These are phyloP conservation scores for Zaprionus davidi DNA, from an alignment of 1,140 invertebrate genomes.

Conservation along the genomic window DNA sequence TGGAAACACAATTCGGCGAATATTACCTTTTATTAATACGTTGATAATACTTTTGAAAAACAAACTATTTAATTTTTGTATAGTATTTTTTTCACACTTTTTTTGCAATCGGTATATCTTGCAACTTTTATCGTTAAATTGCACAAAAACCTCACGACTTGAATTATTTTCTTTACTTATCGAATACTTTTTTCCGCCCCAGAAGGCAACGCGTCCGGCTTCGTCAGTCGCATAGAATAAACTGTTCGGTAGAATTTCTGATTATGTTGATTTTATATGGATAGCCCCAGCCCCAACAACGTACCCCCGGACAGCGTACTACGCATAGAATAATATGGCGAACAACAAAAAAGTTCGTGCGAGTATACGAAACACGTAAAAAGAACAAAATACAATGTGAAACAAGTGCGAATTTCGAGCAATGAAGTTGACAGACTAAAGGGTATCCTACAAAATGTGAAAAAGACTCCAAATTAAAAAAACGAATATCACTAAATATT, in stretches of 20 bases:
- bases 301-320: slow-evolving; percentile 38
- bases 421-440: neutral
- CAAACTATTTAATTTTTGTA: neutral
- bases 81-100: neutral
- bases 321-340: slow-evolving; percentile 75
- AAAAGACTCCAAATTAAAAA: no score
- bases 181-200: slow-evolving; percentile 8
- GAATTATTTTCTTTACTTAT: neutral
- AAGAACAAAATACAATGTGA: slow-evolving; percentile 71
- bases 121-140: slow-evolving; percentile 49
- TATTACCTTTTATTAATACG: slow-evolving; percentile 23
- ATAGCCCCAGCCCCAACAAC: slow-evolving; percentile 30
- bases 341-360: slow-evolving; percentile 61
- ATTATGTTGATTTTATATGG: slow-evolving; percentile 83
- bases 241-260: slow-evolving; percentile 79
- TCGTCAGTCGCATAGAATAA: slow-evolving; percentile 72
- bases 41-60: neutral
- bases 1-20: neutral
- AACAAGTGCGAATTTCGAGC: slow-evolving; percentile 33
- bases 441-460: slow-evolving; percentile 13
- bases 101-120: slow-evolving; percentile 58
- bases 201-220: slow-evolving; percentile 62
- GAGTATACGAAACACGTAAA: slow-evolving; percentile 64
- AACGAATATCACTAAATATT: no score
- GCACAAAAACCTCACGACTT: slow-evolving; percentile 64